Conservation (phyloP, 2,113 vertebrate species). For the Chiloscyllium plagiosum region DNA sequence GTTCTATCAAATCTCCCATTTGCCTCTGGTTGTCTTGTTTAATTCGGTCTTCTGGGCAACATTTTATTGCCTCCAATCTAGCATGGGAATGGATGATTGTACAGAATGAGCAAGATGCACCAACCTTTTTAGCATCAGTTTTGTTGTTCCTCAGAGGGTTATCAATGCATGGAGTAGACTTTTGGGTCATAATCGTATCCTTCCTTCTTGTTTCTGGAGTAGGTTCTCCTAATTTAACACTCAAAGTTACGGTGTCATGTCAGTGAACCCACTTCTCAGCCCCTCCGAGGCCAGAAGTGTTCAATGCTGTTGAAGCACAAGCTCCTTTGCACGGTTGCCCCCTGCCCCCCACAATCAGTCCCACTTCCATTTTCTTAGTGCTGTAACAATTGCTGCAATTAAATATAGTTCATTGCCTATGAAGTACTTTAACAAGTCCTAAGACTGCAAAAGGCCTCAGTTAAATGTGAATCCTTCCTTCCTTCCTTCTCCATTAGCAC, state of each 20-base stretch:
- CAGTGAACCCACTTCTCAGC: neutral
- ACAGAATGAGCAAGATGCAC: neutral
- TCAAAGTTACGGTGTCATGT: neutral
- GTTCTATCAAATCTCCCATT: neutral
- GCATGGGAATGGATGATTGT: neutral
- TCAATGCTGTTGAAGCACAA: neutral
- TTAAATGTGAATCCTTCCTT: neutral
- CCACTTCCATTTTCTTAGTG: neutral
- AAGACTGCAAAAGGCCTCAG: neutral
- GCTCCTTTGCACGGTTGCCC: neutral
- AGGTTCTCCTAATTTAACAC: neutral
- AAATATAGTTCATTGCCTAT: neutral
- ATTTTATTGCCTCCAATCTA: neutral
- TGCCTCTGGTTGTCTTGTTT: neutral
- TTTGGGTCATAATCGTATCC: neutral
- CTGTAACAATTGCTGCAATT: neutral
- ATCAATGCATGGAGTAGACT: neutral
- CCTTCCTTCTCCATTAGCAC: conserved; percentile 60
- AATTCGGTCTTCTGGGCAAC: neutral
- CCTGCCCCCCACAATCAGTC: neutral
- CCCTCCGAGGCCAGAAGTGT: neutral
- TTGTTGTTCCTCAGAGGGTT: neutral
- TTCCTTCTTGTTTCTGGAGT: neutral
- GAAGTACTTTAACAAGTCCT: neutral
- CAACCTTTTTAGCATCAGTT: neutral